phyloP scores from a whole-genome alignment of 2,113 vertebrate species.

The Beaufortia kweichowensis region DNA sequence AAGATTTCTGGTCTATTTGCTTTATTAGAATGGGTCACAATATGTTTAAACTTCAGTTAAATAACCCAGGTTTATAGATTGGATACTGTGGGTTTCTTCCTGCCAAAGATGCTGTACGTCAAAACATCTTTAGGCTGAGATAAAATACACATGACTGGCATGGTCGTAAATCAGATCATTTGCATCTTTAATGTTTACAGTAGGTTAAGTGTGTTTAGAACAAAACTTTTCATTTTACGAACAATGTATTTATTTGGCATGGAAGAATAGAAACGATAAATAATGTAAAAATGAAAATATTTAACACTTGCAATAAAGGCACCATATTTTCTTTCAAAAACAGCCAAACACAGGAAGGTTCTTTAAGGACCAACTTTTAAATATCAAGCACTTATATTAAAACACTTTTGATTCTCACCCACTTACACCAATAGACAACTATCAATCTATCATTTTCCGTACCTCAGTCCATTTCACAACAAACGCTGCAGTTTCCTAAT shows the following conservation, averaged over 20 bases:
- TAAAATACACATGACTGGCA: too few species aligned
- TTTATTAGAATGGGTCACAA: neutral
- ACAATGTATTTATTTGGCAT: neutral
- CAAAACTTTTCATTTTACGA: neutral
- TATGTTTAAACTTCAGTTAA: neutral
- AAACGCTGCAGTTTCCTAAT: neutral
- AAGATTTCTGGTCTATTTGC: neutral
- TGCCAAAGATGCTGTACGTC: too few species aligned
- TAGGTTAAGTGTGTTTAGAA: neutral
- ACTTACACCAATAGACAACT: neutral
- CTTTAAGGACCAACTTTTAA: neutral
- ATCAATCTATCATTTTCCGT: neutral
- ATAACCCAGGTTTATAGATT: neutral
- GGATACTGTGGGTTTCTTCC: too few species aligned
- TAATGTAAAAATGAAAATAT: neutral
- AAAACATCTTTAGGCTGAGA: too few species aligned
- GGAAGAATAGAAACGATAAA: neutral
- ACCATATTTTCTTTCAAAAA: neutral
- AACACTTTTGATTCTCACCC: neutral
- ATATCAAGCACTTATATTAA: neutral
- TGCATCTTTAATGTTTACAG: neutral
- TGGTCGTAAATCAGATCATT: too few species aligned
- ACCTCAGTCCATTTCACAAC: slow-evolving; percentile 9
- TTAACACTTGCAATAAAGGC: neutral
- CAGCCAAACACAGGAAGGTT: neutral